Conservation (phyloP, 2,113 vertebrate genomes). For the Rattus rattus region DNA sequence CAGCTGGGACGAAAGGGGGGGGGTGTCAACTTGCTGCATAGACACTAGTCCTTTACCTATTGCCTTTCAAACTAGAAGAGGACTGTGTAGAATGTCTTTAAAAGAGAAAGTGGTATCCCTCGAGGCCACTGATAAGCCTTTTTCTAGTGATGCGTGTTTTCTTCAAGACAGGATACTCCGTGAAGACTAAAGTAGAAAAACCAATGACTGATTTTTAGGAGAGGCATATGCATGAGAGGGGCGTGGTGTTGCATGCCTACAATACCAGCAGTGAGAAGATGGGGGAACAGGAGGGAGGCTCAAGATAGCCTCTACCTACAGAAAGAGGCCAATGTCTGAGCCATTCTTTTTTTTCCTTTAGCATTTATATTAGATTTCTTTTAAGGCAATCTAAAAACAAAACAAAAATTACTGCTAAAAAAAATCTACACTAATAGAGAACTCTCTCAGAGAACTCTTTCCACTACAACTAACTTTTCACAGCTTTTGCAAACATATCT, state of each 20-base stretch:
- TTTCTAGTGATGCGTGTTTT: conserved; percentile 10
- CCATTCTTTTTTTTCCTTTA: conserved; percentile 54
- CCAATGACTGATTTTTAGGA: conserved; percentile 15
- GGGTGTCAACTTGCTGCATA: conserved; percentile 15
- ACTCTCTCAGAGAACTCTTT: conserved; percentile 14
- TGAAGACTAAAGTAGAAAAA: conserved; percentile 60
- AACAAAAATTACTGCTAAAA: conserved; percentile 52
- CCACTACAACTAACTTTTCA: conserved; percentile 24
- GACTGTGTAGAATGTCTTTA: conserved; percentile 20
- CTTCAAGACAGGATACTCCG: conserved; percentile 23
- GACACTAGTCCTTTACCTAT: neutral
- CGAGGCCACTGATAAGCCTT: conserved; percentile 7
- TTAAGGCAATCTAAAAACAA: conserved; percentile 21
- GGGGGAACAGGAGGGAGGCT: neutral
- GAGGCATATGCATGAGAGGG: neutral
- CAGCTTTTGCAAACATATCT: conserved; percentile 35
- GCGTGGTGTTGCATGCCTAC: neutral
- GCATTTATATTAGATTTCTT: neutral
- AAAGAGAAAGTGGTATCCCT: neutral
- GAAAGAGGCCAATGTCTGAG: neutral
- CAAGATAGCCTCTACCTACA: neutral
- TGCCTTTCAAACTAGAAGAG: conserved; percentile 39
- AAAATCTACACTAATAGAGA: conserved; percentile 40
- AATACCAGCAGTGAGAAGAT: neutral
- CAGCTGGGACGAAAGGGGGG: conserved; percentile 24